Conservation (phyloP, 2,888 invertebrate species). For the Trichogramma dendrolimi region DNA sequence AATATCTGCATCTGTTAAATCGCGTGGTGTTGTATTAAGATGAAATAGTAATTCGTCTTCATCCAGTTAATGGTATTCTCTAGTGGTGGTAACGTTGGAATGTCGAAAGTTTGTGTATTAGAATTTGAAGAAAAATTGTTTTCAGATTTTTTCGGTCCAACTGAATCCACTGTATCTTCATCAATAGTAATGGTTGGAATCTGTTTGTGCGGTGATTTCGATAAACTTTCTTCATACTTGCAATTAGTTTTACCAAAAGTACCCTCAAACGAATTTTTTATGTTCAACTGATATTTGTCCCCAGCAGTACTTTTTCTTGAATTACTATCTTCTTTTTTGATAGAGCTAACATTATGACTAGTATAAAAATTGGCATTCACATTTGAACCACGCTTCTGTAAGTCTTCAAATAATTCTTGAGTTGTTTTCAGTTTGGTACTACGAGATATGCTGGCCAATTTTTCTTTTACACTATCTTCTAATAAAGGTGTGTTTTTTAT, state of each 20-base stretch:
- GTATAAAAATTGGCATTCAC: conserved; percentile 41
- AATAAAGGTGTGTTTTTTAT: conserved; percentile 54
- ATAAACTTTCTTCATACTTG: conserved; percentile 30
- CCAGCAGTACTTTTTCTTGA: conserved; percentile 50
- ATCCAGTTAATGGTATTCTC: conserved; percentile 58
- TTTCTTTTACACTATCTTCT: conserved; percentile 57
- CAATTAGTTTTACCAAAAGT: conserved; percentile 9
- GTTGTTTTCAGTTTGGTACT: conserved; percentile 71
- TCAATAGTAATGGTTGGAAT: conserved; percentile 31
- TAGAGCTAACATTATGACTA: conserved; percentile 43
- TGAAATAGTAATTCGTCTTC: conserved; percentile 36
- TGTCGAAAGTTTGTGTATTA: conserved; percentile 58
- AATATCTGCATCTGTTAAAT: conserved; percentile 40
- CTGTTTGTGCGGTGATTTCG: conserved; percentile 31
- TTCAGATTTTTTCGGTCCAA: conserved; percentile 27
- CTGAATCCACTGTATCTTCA: conserved; percentile 34
- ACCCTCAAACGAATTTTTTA: conserved; percentile 33
- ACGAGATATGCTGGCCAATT: conserved; percentile 59
- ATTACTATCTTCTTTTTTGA: conserved; percentile 44
- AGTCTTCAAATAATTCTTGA: conserved; percentile 73
- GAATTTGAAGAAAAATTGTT: conserved; percentile 26
- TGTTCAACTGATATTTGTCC: conserved; percentile 45
- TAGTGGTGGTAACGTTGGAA: conserved; percentile 65
- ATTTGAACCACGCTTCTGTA: conserved; percentile 61
- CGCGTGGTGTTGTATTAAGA: conserved; percentile 24